A percentile compares a stretch with the other conserved stretches of the same genome.
Evolutionary conservation across 2,888 invertebrate species (phyloP).

Genomic region (Leptopterna dolabrata): DNA sequence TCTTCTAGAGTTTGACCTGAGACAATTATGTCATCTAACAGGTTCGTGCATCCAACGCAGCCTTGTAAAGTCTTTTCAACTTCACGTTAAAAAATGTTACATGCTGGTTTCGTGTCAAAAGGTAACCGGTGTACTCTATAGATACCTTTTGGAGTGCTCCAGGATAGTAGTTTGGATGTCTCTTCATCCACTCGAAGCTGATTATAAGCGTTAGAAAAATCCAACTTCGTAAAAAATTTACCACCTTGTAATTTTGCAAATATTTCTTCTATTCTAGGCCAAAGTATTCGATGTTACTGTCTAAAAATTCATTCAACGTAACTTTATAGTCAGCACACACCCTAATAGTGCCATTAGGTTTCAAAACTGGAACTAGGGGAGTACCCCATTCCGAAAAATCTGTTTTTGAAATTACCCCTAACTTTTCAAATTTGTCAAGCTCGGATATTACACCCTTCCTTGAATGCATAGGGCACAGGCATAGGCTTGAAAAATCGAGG

Average conservation of each 20-base stretch:
- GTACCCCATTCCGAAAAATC: constrained; percentile 57
- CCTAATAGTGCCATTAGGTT: constrained; percentile 43
- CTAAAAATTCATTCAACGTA: constrained; percentile 56
- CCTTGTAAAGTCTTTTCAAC: no score
- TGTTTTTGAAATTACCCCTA: constrained; percentile 53
- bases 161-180: background rate
- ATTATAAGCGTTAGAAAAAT: constrained; percentile 10
- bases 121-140: background rate
- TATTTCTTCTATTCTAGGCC: constrained; percentile 43
- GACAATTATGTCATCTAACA: background rate
- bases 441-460: constrained; percentile 39
- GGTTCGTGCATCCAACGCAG: background rate
- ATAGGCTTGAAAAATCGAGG: constrained; percentile 57
- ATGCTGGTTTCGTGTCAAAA: background rate
- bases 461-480: constrained; percentile 53
- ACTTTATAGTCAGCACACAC: constrained; percentile 57
- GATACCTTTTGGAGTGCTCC: constrained; percentile 27
- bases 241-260: constrained; percentile 25
- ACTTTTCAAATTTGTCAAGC: constrained; percentile 51
- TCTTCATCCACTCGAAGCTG: background rate
- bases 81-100: background rate
- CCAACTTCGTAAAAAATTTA: no score
- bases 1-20: background rate
- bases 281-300: constrained; percentile 46
- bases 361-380: constrained; percentile 40